Evolutionary conservation across 2,888 invertebrate species (phyloP), one percentile per base, ranked within the genome.

Genomic region (Tetropium fuscum): DNA sequence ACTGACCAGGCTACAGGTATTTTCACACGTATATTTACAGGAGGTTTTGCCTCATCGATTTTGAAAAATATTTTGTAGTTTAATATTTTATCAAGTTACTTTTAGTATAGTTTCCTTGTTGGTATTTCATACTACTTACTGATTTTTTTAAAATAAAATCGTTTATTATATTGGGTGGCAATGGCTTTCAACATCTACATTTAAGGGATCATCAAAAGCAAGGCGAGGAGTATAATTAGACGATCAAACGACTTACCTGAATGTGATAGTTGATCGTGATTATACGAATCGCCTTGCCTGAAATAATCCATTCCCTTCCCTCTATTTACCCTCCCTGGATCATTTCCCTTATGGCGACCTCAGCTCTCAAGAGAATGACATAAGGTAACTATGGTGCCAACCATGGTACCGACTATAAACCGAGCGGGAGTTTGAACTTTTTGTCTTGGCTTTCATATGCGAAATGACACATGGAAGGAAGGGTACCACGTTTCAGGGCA

Each of bases 21-120:
- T 51, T 30, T 34, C n/a, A n/a, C n/a, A n/a, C n/a, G n/a, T n/a
- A n/a, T n/a, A n/a, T n/a, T n/a, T n/a, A 36, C 36, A 6, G 11
- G 11, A 15, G n/a, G 32, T 8, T 13, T 36, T 36, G 36, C 36
- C 8, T 36, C 36, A 13, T 13, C 36, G 15, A 36, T 36, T 15
- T 36, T 36, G 16, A 36, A 36, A 15, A 36, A 36, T 15, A 36
- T 15, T 22, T 5, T 36, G 36, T 36, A 36, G 36, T 36, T 36
- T 32, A 13, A 36, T 15, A n/a, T 10, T 32, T 32, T 32, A n/a
- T n/a, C n/a, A n/a, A n/a, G n/a, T n/a, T n/a, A n/a, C n/a, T n/a
- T n/a, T n/a, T n/a, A n/a, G n/a, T n/a, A n/a, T n/a, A n/a, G n/a
- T n/a, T n/a, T n/a, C n/a, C n/a, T n/a, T n/a, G n/a, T n/a, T n/a